phyloP scores from a whole-genome alignment of 2,797 vertebrate genomes.

The Otolemur crassicaudatus region DNA sequence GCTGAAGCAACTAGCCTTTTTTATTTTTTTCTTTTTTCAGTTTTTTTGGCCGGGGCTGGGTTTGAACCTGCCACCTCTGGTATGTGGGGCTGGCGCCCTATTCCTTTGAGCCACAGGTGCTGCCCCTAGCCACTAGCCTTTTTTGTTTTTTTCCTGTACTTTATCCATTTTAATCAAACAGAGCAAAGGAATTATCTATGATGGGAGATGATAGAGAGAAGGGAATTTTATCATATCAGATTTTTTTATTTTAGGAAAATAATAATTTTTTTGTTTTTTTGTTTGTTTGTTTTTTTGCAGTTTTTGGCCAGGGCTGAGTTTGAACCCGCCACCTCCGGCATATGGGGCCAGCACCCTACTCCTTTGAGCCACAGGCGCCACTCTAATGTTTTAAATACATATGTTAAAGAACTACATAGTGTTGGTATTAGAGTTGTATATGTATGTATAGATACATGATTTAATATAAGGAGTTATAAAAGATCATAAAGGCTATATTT shows the following conservation, averaged over 20 bases:
- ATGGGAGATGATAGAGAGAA: neutral
- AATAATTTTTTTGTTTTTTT: too few species aligned
- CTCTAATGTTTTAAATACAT: neutral
- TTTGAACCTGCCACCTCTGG: too few species aligned
- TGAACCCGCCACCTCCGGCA: too few species aligned
- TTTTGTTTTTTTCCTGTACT: neutral
- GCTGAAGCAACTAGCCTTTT: neutral
- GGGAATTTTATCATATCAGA: neutral
- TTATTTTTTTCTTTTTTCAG: neutral
- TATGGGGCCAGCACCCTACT: too few species aligned
- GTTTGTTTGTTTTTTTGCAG: too few species aligned
- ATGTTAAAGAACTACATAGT: neutral
- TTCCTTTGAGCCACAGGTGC: too few species aligned
- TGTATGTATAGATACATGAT: neutral
- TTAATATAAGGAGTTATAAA: neutral
- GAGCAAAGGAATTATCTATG: neutral
- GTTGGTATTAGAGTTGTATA: neutral
- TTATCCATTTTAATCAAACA: neutral
- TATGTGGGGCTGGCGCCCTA: too few species aligned
- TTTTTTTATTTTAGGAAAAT: slow-evolving; percentile 29
- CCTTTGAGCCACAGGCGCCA: too few species aligned
- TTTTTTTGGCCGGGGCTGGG: too few species aligned
- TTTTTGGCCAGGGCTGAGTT: too few species aligned
- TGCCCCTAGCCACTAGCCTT: too few species aligned
- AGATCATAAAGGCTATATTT: neutral